These are phyloP conservation scores for Kryptopterus vitreolus DNA, from an alignment of 2,797 vertebrate species.

Conservation along the genomic window DNA sequence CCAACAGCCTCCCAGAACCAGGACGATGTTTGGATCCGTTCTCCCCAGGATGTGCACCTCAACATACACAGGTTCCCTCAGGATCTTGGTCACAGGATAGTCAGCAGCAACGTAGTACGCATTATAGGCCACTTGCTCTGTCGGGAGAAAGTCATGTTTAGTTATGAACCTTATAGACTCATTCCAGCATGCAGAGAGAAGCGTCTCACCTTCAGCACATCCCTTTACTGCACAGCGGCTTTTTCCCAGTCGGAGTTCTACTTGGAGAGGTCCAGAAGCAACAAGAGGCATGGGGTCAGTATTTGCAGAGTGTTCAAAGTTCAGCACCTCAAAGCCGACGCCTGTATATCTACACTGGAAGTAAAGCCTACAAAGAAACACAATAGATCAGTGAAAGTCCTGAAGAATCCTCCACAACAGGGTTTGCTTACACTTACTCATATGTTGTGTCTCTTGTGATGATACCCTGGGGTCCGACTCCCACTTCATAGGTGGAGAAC, in stretches of 20 bases:
- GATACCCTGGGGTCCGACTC: constrained; percentile 53
- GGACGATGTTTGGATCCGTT: constrained; percentile 57
- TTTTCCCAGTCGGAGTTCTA: constrained; percentile 67
- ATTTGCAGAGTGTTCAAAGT: constrained; percentile 52
- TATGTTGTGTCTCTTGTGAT: constrained; percentile 72
- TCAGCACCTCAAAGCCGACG: constrained; percentile 48
- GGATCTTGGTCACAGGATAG: constrained; percentile 41
- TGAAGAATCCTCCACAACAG: fast-evolving
- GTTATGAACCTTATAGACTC: background rate
- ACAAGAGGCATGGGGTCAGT: constrained; percentile 53
- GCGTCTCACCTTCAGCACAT: constrained; percentile 57
- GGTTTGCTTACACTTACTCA: constrained; percentile 59
- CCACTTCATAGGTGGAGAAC: constrained; percentile 57
- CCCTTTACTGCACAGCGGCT: constrained; percentile 63
- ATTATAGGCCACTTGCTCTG: constrained; percentile 31
- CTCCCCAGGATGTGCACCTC: constrained; percentile 40
- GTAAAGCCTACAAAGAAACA: constrained; percentile 53
- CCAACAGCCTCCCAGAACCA: constrained; percentile 42
- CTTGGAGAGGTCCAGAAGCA: constrained; percentile 61
- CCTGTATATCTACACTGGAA: constrained; percentile 67
- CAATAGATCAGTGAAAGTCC: background rate
- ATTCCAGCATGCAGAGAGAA: background rate
- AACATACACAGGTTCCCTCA: constrained; percentile 35
- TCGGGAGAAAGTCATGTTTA: background rate
- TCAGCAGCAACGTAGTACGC: constrained; percentile 25